Base-by-base conservation (phyloP, 2,888 invertebrate species). In the Aphodius sticticus region DNA sequence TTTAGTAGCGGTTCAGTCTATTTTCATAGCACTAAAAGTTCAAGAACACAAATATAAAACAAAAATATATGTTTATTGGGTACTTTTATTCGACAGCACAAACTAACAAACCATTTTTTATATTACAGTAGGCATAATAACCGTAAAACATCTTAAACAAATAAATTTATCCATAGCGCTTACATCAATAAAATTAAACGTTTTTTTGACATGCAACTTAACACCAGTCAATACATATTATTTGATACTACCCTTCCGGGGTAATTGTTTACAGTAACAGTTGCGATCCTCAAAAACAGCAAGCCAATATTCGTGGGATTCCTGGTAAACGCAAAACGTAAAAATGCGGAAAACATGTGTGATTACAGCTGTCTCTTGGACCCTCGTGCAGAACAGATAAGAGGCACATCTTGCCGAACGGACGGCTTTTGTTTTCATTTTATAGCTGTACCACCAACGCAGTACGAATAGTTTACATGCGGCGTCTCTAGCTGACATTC, bases 261-360 rank as follows among this genome's bases (percentile, higher is more conserved):
- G 53, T 53, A 2, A 53, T 53, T 53, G 53, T 53, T 53, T 53
- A 53, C 53, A 53, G 53, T 53, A 26, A 26, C 53, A 74, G 74
- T 36, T 36, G 74, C 26, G 71, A 15, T 71, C n/a, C n/a, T 6
- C 15, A 74, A 74, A 15, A 74, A 6, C 37, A 15, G 74, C 35
- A 74, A 74, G 74, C 3, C 53, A 78, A 79, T 79, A 79, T 79
- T 79, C 79, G 79, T 79, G 79, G 77, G 79, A 79, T 71, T 79
- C 74, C 74, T 74, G 74, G 74, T 74, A 74, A 74, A 35, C 36
- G 69, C 38, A 70, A 78, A 70, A 76, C 71, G 79, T 79, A 79
- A 79, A 79, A 79, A 79, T 77, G 72, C 79, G 79, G 77, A 79
- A 79, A 76, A 79, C 79, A 79, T 79, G 69, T 79, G 79, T 36